These are phyloP conservation scores for Phragmatobia fuliginosa DNA, from an alignment of 2,888 invertebrate species.

Conservation along the genomic window DNA sequence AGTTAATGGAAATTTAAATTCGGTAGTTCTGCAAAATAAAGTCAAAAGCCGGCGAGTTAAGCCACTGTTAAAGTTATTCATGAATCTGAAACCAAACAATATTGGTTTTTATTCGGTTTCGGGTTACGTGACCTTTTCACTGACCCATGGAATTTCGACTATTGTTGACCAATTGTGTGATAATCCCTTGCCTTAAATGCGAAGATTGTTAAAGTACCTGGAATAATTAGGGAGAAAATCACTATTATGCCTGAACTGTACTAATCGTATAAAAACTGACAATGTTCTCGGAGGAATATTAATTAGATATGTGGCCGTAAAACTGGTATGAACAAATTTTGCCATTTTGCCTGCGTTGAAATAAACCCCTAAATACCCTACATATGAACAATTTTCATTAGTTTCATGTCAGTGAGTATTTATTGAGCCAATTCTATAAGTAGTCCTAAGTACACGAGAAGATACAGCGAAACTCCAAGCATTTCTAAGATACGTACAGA, in stretches of 20 bases:
- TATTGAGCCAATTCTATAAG: neutral
- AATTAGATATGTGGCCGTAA: too few species aligned
- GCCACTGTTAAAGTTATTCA: slow-evolving; percentile 34
- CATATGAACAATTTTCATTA: neutral
- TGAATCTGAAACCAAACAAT: slow-evolving; percentile 42
- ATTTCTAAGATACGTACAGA: slow-evolving; percentile 20
- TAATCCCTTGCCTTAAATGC: neutral
- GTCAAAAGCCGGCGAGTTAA: slow-evolving; percentile 28
- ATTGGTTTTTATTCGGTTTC: slow-evolving; percentile 39
- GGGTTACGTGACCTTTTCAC: slow-evolving; percentile 23
- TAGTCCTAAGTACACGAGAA: slow-evolving; percentile 1
- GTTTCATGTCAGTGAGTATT: neutral
- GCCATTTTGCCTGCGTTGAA: too few species aligned
- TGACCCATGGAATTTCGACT: slow-evolving; percentile 24
- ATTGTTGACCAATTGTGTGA: slow-evolving; percentile 22
- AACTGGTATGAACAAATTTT: too few species aligned
- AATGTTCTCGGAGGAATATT: neutral
- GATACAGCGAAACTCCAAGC: slow-evolving; percentile 12
- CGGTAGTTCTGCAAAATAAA: slow-evolving; percentile 24
- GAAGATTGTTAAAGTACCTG: neutral
- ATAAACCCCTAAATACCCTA: too few species aligned
- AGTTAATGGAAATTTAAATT: slow-evolving; percentile 20
- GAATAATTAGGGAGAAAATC: neutral
- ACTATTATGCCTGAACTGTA: neutral
- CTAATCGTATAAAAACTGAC: neutral